phyloP scores from a whole-genome alignment of 2,113 vertebrate genomes.

The Sterrhoptilus dennistouni region DNA sequence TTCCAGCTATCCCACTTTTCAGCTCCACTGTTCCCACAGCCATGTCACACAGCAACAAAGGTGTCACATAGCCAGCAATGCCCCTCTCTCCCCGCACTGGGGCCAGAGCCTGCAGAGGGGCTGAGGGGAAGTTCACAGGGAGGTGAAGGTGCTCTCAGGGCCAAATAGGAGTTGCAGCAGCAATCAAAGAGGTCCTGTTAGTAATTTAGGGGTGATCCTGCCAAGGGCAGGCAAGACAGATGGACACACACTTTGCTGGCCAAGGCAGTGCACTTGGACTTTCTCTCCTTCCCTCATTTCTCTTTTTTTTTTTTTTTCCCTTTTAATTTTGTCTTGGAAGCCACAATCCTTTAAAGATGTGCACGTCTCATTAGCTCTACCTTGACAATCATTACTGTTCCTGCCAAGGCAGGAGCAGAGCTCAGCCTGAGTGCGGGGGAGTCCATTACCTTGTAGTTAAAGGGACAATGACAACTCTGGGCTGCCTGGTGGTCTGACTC shows the following conservation, averaged over 20 bases:
- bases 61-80: too few relatives aligned
- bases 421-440: not conserved
- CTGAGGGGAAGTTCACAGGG: not conserved
- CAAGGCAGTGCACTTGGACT: not conserved
- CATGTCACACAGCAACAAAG: not conserved
- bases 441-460: slow-evolving; percentile 57
- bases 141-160: not conserved
- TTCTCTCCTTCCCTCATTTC: slow-evolving; percentile 6
- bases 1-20: not conserved
- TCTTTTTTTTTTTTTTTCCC: not conserved
- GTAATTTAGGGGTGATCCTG: not conserved
- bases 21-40: not conserved
- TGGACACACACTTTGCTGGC: not conserved
- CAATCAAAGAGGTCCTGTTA: not conserved
- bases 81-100: not conserved
- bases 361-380: slow-evolving; percentile 68
- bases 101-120: not conserved
- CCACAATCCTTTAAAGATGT: slow-evolving; percentile 60
- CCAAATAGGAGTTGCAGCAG: not conserved
- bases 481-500: not conserved
- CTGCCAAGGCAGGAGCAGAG: slow-evolving; percentile 40
- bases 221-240: not conserved
- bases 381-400: slow-evolving; percentile 53
- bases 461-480: slow-evolving; percentile 12
- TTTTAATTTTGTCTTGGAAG: slow-evolving; percentile 54